Evolutionary conservation across 1,140 invertebrate genomes (phyloP), one percentile per base, ranked within the genome.

Genomic region (Formica selysi): DNA sequence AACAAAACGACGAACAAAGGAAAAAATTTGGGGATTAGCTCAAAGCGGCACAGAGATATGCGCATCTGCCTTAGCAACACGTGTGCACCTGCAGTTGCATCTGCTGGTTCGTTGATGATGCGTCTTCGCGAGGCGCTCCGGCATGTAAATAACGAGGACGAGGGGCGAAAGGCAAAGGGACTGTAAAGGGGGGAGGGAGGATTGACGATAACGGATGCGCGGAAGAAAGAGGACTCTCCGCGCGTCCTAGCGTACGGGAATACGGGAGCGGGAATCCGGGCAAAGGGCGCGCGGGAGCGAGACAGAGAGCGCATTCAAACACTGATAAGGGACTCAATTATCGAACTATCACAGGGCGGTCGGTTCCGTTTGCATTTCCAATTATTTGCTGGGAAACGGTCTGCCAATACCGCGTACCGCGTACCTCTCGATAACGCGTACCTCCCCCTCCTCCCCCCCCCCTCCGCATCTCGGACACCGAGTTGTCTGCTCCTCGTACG

Each of bases 281-380:
- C 41, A 62, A 65, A 76, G 71, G 54, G 70, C 71, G 61, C 71
- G 54, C 59, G 68, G 57, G 68, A 73, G 78, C 61, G 57, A 86
- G 85, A 86, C 54, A 86, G 89, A 89, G 80, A 89, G 89, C 87
- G 83, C 91, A 92, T 93, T 93, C 91, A 91, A 93, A 91, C 86
- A 93, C 92, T 92, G 95, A 95, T 95, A 95, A 95, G 94, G 93
- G 95, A 95, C 94, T 94, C 95, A 95, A 95, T 95, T 95, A 95
- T 95, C 93, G 93, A 95, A 94, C 94, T 94, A 95, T 95, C 94
- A 94, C 92, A 92, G 92, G 85, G 90, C 91, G 91, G 91, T 88
- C 89, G 92, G 92, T 94, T 93, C 94, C 93, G 94, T 94, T 95
- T 94, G 94, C 94, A 95, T 95, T 95, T 95, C 93, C 94, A 95